phyloP scores from a whole-genome alignment of 2,797 vertebrate genomes.

The Lophotriccus pileatus region DNA sequence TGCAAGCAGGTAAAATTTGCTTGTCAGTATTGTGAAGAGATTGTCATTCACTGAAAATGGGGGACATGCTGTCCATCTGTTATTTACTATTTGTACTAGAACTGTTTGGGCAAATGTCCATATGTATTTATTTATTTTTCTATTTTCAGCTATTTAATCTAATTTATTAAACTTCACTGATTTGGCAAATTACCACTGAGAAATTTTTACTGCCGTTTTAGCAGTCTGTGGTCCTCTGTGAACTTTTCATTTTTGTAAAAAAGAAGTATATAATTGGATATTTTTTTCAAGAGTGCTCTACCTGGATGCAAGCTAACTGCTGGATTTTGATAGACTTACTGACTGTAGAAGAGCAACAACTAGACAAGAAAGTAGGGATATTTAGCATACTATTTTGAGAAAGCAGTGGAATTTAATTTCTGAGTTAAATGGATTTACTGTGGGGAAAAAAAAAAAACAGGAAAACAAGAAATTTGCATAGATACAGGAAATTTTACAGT shows the following conservation, averaged over 20 bases:
- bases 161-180: not conserved
- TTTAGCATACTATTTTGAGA: not conserved
- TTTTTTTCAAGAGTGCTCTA: not conserved
- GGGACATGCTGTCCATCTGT: not conserved
- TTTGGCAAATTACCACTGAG: not conserved
- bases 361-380: not conserved
- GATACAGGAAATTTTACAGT: not conserved
- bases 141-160: not conserved
- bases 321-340: not conserved
- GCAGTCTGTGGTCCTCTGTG: not conserved
- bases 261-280: not conserved
- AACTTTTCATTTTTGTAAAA: not conserved
- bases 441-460: not conserved
- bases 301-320: not conserved
- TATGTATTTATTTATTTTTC: constrained; percentile 18
- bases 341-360: not conserved
- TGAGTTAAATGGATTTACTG: not conserved
- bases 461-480: not conserved
- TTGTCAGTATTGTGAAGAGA: not conserved
- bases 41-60: not conserved
- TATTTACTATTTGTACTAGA: not conserved
- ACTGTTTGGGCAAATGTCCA: not conserved
- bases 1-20: not conserved
- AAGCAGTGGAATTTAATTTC: not conserved
- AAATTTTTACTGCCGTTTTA: not conserved